These are phyloP conservation scores for Chrysogorgia sp. DNA, from an alignment of 92 coral and sea anemone species.

Conservation along the genomic window DNA sequence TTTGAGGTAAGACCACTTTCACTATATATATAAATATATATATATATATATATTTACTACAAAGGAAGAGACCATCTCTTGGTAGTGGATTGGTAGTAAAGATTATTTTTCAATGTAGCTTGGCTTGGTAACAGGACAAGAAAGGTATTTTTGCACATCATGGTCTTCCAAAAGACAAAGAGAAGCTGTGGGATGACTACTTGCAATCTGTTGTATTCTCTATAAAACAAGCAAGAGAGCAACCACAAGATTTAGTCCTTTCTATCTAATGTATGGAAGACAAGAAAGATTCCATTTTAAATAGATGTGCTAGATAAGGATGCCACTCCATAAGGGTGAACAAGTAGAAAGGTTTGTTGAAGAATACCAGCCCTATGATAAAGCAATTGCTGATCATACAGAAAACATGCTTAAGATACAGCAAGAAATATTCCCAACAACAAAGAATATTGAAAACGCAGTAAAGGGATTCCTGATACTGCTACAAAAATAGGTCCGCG, in stretches of 20 bases:
- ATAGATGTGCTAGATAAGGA: constrained; percentile 8
- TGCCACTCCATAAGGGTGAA: background rate
- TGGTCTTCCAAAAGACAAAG: no score
- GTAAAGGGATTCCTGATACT: no score
- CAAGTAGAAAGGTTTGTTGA: background rate
- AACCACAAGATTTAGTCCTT: constrained; percentile 30
- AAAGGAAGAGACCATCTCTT: no score
- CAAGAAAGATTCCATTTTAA: constrained; percentile 32
- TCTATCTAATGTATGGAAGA: constrained; percentile 34
- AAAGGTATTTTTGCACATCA: no score
- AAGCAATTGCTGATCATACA: background rate
- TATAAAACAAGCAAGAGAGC: constrained; percentile 28
- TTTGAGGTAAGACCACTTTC: no score
- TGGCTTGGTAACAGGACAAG: no score
- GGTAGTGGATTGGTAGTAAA: no score
- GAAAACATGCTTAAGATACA: background rate
- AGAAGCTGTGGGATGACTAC: constrained; percentile 16
- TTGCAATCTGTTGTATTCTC: constrained; percentile 33
- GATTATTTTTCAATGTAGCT: no score
- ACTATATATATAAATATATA: no score
- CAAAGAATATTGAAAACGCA: constrained; percentile 42
- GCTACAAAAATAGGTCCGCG: no score
- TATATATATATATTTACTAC: no score
- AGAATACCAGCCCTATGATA: constrained; percentile 14
- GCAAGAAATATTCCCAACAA: constrained; percentile 8